Base-by-base conservation (phyloP, 2,797 vertebrate species). In the Eupleurogrammus muticus region DNA sequence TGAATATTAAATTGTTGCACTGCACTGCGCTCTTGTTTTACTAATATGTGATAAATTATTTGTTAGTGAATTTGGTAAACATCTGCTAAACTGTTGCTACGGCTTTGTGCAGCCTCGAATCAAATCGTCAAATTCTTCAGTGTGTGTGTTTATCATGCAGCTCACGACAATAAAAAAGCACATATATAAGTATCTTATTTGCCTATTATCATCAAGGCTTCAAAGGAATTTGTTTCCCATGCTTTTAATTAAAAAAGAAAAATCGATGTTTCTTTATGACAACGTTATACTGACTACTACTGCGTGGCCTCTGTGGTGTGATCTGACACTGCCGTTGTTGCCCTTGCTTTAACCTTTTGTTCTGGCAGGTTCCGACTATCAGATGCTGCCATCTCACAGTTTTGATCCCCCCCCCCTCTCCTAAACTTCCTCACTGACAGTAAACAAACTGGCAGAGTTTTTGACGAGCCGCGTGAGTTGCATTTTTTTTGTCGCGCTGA, bases 331-430 rank as follows among this genome's bases (percentile, higher is more conserved):
- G 61, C 17, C 38, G 61, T 52, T 70, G 13, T n/a, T 71, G 52
- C 10, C 57, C 57, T 75, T 68, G 32, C 36, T 49, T 57, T 66
- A 21, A 69, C 56, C 56, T 60, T 56, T 77, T 19, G 60, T 34
- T 53, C 58, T 70, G 48, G 19, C 73, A 71, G 58, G 34, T 63
- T 35, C 61, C 66, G 40, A 46, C 28, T 65, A 76, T 84, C 79
- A 76, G 23, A 74, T 76, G 59, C 53, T 59, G 46, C 56, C 35
- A 64, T 80, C 52, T 23, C 34, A 75, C 23, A 44, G 19, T 76
- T 59, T 73, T 23, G 24, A 64, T 21, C 65, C n/a, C 50, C 70
- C 66, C 54, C 74, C 69, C 50, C 54, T 16, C 50, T 42, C 28
- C 71, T 74, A 57, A 9, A 73, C 64, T 58, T 57, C 54, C 71